Base-by-base conservation (phyloP, 2,113 vertebrate genomes). In the Galemys pyrenaicus region DNA sequence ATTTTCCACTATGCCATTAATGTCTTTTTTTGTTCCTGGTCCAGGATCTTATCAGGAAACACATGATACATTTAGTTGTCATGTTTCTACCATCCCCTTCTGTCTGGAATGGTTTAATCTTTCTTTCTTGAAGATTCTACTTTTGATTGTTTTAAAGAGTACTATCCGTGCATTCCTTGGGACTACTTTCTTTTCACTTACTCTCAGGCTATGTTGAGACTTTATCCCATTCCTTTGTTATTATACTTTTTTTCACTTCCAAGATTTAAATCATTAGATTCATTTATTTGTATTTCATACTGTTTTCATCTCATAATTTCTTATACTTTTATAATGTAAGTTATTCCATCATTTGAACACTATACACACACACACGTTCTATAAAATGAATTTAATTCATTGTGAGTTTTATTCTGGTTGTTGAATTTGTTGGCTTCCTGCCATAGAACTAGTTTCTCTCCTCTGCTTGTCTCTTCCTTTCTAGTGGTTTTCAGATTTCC, bases 241-340 rank as follows among this genome's bases (percentile, higher is more conserved):
- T 81, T 67, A 58, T 51, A 44, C 22, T 91, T 54, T 37, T 64
- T 88, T 95, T 87, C 26, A 79, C 51, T 71, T 92, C 20, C 24
- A 77, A 62, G 41, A 41, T 70, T n/a, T n/a, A 39, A 28, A n/a
- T 79, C 79, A 39, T 79, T 68, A 39, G 73, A 24, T 73, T 20
- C 15, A 49, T 70, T 89, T 49, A 24, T 75, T 79, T 2, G n/a
- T 70, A 65, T 56, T 77, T 70, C 20, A 71, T 86, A 68, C 49
- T 67, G 22, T 8, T 87, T 83, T 79, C 20, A 28, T 67, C 19
- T 79, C 49, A 44, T 37, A 56, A 67, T 73, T 83, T 93, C 35
- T 83, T 74, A 51, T n/a, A 65, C 9, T 91, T 87, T 74, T 10
- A 60, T 68, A 79, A 86, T 28, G 19, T 41, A 88, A 80, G n/a